Evolutionary conservation across 2,888 invertebrate species (phyloP), one percentile per base, ranked within the genome.

Genomic region (Hirtodrosophila histrioides): DNA sequence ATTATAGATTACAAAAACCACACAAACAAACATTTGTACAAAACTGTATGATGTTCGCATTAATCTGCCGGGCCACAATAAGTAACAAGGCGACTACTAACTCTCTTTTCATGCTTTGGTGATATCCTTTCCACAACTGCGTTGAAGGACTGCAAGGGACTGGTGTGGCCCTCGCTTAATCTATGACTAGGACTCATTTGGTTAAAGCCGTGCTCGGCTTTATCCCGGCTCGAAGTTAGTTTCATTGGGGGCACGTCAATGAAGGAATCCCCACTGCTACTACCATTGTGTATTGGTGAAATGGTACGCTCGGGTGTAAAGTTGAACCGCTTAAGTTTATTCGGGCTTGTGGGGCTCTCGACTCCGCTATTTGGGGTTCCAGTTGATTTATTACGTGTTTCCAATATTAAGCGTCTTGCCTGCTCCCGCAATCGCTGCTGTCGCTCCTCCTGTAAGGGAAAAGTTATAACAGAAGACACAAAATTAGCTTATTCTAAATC

Each of bases 351-450:
- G 2, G 92, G 91, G 53, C 90, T 90, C n/a, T 90, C 90, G 1
- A 72, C 56, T 44, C 69, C 76, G 5, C 61, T 66, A 29, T 76
- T 60, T 7, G 12, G 44, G 24, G 69, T 29, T 0, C 50, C 72
- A 9, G 64, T 40, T 23, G 67, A 64, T 73, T 91, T 91, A 31
- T 93, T 93, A 81, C 96, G 93, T 0, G 97, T 97, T 89, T 98
- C 97, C 0, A 97, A 97, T 65, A 98, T 97, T 54, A 98, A 93
- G 87, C 95, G 95, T 78, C 97, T 94, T 63, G 98, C 98, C 90
- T 98, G 93, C 91, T 98, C 98, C 6, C 97, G 93, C 74, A 98
- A 92, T 89, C 96, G 95, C 62, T 94, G 95, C 89, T 98, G 97
- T 81, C 97, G 94, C 89, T 97, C 97, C 88, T 97, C 96, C 91